Evolutionary conservation across 1,140 invertebrate genomes (phyloP).

Genomic region (Teleopsis dalmanni): DNA sequence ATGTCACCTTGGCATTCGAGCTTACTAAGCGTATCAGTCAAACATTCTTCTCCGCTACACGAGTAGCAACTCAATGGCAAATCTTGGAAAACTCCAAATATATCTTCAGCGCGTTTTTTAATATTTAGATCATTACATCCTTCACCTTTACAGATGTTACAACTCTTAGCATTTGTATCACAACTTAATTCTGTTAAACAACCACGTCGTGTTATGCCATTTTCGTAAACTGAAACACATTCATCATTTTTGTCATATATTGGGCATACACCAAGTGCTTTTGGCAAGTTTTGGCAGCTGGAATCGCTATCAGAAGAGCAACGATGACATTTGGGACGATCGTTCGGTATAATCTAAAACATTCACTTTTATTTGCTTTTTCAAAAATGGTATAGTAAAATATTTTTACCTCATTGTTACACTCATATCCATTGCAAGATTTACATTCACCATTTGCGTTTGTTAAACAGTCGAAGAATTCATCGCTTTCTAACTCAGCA

Average conservation of each 20-base stretch:
- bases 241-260: constrained; percentile 22
- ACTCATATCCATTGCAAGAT: constrained; percentile 20
- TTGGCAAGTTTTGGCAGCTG: constrained; percentile 19
- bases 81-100: constrained; percentile 13
- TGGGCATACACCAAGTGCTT: constrained; percentile 17
- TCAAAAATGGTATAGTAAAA: neutral
- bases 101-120: constrained; percentile 10
- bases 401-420: constrained; percentile 20
- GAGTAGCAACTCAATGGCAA: constrained; percentile 13
- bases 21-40: neutral
- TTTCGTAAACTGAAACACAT: constrained; percentile 19
- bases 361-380: too few relatives aligned
- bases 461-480: constrained; percentile 26
- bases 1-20: constrained; percentile 6
- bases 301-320: constrained; percentile 20
- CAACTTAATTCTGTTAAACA: constrained; percentile 26
- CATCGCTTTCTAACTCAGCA: constrained; percentile 15
- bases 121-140: constrained; percentile 31
- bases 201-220: constrained; percentile 21
- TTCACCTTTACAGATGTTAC: constrained; percentile 19
- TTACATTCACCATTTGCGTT: constrained; percentile 19
- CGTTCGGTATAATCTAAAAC: constrained; percentile 15
- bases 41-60: constrained; percentile 5
- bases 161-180: constrained; percentile 19
- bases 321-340: constrained; percentile 26